phyloP scores from a whole-genome alignment of 2,797 vertebrate species.

The Takifugu ocellatus region DNA sequence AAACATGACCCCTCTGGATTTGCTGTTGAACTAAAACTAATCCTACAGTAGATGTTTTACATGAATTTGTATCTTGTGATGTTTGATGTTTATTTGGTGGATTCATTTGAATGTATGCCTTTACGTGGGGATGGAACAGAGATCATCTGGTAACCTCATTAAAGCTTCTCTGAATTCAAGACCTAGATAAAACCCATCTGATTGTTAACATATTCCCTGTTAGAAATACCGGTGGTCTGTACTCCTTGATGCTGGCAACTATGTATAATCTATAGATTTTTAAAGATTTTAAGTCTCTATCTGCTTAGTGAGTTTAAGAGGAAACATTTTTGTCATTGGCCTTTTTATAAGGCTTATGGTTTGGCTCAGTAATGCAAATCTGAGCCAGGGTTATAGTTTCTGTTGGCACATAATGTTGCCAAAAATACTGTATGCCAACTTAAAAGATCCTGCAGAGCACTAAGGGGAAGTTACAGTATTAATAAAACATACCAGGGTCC shows the following conservation, averaged over 20 bases:
- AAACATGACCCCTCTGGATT: conserved; percentile 36
- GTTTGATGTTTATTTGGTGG: conserved; percentile 7
- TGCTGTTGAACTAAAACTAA: conserved; percentile 33
- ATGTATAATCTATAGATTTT: conserved; percentile 25
- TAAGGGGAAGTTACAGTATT: no score
- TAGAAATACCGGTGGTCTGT: conserved; percentile 27
- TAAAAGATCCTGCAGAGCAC: no score
- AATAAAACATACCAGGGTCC: no score
- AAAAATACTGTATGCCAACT: no score
- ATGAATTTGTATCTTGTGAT: conserved; percentile 11
- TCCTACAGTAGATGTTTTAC: conserved; percentile 7
- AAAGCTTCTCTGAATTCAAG: conserved; percentile 44
- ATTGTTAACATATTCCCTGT: conserved; percentile 57
- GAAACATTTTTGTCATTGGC: conserved; percentile 12
- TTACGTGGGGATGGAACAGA: conserved; percentile 37
- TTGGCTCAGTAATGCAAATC: conserved; percentile 12
- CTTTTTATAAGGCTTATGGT: conserved; percentile 2
- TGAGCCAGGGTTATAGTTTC: conserved; percentile 15
- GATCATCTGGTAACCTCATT: conserved; percentile 63
- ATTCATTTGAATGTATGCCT: conserved; percentile 21
- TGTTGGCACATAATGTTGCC: background rate
- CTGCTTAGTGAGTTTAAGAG: conserved; percentile 17
- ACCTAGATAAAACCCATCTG: conserved; percentile 60
- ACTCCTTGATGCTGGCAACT: conserved; percentile 20
- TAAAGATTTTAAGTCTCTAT: conserved; percentile 7